Conservation (phyloP, 2,797 vertebrate genomes). For the Poecilia velifera region DNA sequence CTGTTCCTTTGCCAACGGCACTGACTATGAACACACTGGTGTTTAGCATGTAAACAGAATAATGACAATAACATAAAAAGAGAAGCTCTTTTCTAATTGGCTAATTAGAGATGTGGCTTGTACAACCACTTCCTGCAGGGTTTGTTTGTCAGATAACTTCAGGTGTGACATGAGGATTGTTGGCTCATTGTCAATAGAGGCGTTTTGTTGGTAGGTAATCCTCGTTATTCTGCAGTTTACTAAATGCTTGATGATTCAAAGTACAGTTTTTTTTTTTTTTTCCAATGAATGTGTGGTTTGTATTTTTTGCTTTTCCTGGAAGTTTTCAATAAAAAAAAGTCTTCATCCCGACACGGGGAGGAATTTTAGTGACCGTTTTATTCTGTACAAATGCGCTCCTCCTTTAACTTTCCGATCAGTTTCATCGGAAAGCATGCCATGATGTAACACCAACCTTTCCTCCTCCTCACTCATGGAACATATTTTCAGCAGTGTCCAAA, state of each 20-base stretch:
- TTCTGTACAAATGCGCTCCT: not conserved
- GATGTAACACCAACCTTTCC: not conserved
- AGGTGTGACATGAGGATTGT: constrained; percentile 4
- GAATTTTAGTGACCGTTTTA: not conserved
- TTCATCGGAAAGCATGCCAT: not conserved
- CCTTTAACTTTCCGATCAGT: not conserved
- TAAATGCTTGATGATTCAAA: not conserved
- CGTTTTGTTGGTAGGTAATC: constrained; percentile 4
- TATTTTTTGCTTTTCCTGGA: not conserved
- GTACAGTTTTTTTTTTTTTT: not conserved
- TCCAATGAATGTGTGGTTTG: not conserved
- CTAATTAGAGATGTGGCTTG: not conserved
- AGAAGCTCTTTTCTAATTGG: not conserved
- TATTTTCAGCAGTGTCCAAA: constrained; percentile 26
- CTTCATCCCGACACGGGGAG: not conserved
- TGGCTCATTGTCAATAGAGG: constrained; percentile 2
- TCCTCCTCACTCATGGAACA: not conserved
- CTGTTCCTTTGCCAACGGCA: not conserved
- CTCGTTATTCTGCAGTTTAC: not conserved
- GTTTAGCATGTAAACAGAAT: not conserved
- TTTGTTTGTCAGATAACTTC: not conserved
- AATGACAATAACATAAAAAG: not conserved
- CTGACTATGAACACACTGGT: not conserved
- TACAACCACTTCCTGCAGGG: not conserved
- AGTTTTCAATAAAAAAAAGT: not conserved